Evolutionary conservation across 1,140 invertebrate genomes (phyloP), one percentile per base, ranked within the genome.

Genomic region (Apis mellifera): DNA sequence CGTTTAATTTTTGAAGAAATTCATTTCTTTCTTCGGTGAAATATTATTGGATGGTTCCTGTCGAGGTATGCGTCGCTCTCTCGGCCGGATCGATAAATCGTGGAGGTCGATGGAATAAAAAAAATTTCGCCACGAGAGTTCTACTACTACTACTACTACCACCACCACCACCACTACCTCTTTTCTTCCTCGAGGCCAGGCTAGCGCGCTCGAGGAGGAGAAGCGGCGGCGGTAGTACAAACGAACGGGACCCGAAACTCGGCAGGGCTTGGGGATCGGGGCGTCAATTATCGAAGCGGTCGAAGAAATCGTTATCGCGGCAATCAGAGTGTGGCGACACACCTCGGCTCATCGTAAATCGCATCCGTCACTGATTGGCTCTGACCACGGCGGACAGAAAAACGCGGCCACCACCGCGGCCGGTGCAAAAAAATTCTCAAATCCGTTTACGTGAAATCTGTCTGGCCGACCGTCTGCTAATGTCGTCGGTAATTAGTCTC

Each of bases 281-380:
- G 76, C 87, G 84, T 84, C 85, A 84, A 90, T 91, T 89, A 89
- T 84, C 75, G 74, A 69, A 68, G 60, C 78, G 84, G 79, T 86
- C 85, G 82, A 69, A 90, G 83, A 90, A 90, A 90, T 91, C 79
- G 84, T 91, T 91, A 91, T 90, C 85, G 90, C 82, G 87, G 66
- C 86, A 91, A 92, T 88, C 90, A 92, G 90, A 92, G 89, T 90
- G 90, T 91, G 84, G 72, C 90, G 90, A 89, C 90, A 92, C 91
- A 89, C 90, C 90, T 90, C 73, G 84, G 66, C 76, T 82, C 75
- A 76, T 87, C 86, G 85, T 84, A 84, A 89, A 88, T 88, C 81
- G 82, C 79, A 89, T 89, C 76, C 88, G 85, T 86, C 82, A 79
- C 78, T 84, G 85, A 87, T 88, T 88, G 86, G 74, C 57, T 57